Conservation (phyloP, 2,888 invertebrate genomes). For the Thera britannica region DNA sequence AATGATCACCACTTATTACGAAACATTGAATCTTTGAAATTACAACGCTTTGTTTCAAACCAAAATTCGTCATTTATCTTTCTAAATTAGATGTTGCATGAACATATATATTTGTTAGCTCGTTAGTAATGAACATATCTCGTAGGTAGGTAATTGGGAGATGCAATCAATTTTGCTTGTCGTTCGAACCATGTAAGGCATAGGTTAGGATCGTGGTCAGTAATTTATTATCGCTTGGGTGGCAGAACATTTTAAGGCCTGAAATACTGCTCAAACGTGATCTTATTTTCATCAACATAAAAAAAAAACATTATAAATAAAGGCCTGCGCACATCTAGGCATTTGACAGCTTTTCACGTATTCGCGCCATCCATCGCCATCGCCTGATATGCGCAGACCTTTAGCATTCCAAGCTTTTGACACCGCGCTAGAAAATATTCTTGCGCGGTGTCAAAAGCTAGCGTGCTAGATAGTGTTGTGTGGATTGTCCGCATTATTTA, state of each 20-base stretch:
- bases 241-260: too few species aligned
- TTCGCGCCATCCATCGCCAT: too few species aligned
- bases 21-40: slow-evolving; percentile 32
- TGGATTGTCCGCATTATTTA: too few species aligned
- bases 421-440: too few species aligned
- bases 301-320: too few species aligned
- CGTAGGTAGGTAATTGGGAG: slow-evolving; percentile 28
- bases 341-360: too few species aligned
- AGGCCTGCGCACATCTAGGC: too few species aligned
- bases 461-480: too few species aligned
- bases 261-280: not conserved
- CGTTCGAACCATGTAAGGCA: slow-evolving; percentile 29
- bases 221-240: slow-evolving; percentile 32
- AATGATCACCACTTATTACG: slow-evolving; percentile 13
- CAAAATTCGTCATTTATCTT: slow-evolving; percentile 29
- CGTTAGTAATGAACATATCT: slow-evolving; percentile 29
- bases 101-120: slow-evolving; percentile 19
- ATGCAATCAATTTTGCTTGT: slow-evolving; percentile 32
- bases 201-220: slow-evolving; percentile 41
- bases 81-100: slow-evolving; percentile 27
- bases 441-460: too few species aligned
- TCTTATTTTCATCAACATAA: too few species aligned
- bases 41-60: slow-evolving; percentile 31
- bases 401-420: too few species aligned
- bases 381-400: too few species aligned